Conservation (phyloP, 2,888 invertebrate species). For the Lepetodrilus schrolli region DNA sequence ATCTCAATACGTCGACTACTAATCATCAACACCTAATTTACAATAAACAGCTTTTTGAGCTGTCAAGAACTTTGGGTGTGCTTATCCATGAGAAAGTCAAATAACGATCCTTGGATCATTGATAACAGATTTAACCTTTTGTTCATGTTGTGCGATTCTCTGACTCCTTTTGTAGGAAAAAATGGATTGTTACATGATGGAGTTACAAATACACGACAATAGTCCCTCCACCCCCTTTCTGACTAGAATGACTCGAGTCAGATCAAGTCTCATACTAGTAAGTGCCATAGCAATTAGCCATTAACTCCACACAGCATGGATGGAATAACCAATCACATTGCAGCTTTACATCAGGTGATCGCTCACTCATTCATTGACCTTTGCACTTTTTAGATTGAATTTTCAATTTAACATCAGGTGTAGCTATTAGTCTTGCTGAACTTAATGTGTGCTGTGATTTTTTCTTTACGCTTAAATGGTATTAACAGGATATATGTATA, state of each 20-base stretch:
- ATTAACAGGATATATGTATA: too few relatives aligned
- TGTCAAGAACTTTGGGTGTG: too few relatives aligned
- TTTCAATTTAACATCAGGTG: neutral
- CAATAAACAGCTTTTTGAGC: too few relatives aligned
- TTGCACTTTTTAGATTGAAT: neutral
- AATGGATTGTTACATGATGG: constrained; percentile 68
- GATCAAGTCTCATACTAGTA: constrained; percentile 68
- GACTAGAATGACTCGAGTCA: constrained; percentile 63
- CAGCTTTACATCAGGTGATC: constrained; percentile 3
- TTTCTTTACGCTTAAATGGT: too few relatives aligned
- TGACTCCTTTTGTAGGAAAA: constrained; percentile 63
- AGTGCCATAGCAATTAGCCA: constrained; percentile 45
- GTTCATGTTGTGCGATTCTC: constrained; percentile 20
- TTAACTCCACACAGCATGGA: constrained; percentile 23
- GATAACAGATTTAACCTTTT: too few relatives aligned
- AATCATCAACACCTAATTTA: too few relatives aligned
- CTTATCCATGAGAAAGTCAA: too few relatives aligned
- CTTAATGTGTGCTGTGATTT: constrained; percentile 5
- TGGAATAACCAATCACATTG: constrained; percentile 21
- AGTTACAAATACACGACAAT: constrained; percentile 66
- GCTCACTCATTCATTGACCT: constrained; percentile 4
- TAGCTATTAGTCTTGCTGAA: neutral
- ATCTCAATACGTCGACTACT: too few relatives aligned
- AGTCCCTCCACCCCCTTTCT: constrained; percentile 70
- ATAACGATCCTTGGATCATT: too few relatives aligned